Evolutionary conservation across 2,113 vertebrate genomes (phyloP).

Genomic region (Prunella himalayana): DNA sequence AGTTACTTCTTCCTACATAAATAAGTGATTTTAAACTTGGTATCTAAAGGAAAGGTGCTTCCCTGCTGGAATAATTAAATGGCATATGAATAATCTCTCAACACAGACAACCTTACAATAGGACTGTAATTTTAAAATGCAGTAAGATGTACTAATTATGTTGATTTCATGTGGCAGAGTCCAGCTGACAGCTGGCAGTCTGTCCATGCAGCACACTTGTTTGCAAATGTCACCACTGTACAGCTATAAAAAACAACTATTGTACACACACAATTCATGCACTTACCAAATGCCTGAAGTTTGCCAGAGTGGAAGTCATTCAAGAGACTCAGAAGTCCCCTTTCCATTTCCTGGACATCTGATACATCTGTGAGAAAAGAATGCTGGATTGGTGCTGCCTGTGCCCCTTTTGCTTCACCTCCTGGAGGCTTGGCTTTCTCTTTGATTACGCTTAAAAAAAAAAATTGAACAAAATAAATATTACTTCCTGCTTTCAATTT

Average conservation of each 20-base stretch:
- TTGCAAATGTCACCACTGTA: background rate
- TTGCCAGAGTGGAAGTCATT: conserved; percentile 99
- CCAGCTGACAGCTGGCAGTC: background rate
- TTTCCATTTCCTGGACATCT: conserved; percentile 98
- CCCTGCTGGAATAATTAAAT: background rate
- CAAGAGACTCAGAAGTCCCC: conserved; percentile 90
- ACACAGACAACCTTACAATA: background rate
- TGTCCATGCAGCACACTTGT: background rate
- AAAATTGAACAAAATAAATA: background rate
- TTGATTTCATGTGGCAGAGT: background rate
- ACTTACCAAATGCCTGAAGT: conserved; percentile 92
- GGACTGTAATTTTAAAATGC: background rate
- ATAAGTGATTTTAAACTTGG: background rate
- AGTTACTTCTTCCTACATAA: background rate
- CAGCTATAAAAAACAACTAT: background rate
- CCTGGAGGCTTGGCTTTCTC: conserved; percentile 85
- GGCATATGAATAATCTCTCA: background rate
- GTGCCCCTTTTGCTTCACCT: conserved; percentile 76
- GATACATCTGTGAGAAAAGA: conserved; percentile 97
- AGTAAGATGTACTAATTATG: background rate
- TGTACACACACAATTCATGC: background rate
- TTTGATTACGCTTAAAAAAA: conserved; percentile 73
- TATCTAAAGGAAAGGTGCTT: background rate
- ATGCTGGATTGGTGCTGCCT: conserved; percentile 85
- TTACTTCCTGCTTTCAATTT: background rate